Percentiles rank a stretch among this genome's conserved stretches.
Conservation (phyloP, 2,888 invertebrate species). For the Cynaeus angustus region DNA sequence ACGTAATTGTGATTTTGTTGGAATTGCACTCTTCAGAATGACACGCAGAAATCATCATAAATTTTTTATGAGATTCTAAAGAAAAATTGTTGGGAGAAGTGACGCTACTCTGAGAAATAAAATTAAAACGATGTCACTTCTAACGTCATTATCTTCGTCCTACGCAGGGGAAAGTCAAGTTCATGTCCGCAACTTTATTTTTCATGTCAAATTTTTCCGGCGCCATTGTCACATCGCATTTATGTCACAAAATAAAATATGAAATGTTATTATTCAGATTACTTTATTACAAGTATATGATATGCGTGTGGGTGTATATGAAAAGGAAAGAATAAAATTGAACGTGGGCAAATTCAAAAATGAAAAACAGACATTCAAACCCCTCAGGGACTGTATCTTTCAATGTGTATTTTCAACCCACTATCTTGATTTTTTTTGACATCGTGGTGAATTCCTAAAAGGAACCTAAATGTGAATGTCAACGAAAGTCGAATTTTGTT, state of each 20-base stretch:
- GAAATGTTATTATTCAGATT: background rate
- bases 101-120: background rate
- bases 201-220: background rate
- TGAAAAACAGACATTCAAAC: background rate
- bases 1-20: background rate
- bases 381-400: too few relatives aligned
- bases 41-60: too few relatives aligned
- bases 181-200: background rate
- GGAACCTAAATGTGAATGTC: too few relatives aligned
- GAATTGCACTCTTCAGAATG: too few relatives aligned
- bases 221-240: background rate
- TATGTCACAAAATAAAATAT: background rate
- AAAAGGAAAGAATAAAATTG: too few relatives aligned
- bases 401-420: too few relatives aligned
- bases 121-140: slow-evolving; percentile 3
- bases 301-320: background rate
- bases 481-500: too few relatives aligned
- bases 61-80: too few relatives aligned
- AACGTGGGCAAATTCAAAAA: background rate
- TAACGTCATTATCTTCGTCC: slow-evolving; percentile 7
- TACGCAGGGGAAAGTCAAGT: slow-evolving; percentile 1
- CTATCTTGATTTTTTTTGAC: too few relatives aligned
- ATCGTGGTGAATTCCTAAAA: too few relatives aligned
- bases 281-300: background rate
- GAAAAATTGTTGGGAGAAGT: background rate